A percentile compares a stretch with the other conserved stretches of the same genome.
These are phyloP conservation scores for Dasyornis broadbenti DNA, from an alignment of 2,113 vertebrate genomes.

Conservation along the genomic window DNA sequence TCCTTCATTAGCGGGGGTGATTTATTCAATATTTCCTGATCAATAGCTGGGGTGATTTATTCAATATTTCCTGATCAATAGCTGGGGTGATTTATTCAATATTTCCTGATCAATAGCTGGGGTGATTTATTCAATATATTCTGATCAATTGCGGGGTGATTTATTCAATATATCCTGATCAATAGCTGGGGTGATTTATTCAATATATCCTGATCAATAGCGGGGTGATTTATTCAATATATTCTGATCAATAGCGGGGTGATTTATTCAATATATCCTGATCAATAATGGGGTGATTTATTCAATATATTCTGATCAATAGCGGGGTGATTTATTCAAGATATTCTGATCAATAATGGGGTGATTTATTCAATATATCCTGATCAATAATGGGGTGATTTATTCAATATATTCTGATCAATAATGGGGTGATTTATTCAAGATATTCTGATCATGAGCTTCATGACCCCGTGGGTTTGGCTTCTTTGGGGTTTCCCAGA, in stretches of 20 bases:
- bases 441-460: accelerated
- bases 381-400: not conserved
- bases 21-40: accelerated
- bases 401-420: accelerated
- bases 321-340: too few relatives aligned
- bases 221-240: accelerated
- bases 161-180: accelerated
- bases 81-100: accelerated
- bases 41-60: too few relatives aligned
- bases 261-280: too few relatives aligned
- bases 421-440: not conserved
- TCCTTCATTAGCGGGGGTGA: not conserved
- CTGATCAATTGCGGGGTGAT: too few relatives aligned
- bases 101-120: too few relatives aligned
- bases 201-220: too few relatives aligned
- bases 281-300: not conserved
- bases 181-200: too few relatives aligned
- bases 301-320: accelerated
- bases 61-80: too few relatives aligned
- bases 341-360: too few relatives aligned
- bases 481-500: not conserved
- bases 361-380: accelerated
- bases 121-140: too few relatives aligned
- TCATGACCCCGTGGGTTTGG: too few relatives aligned
- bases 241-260: too few relatives aligned